Evolutionary conservation across 1,140 invertebrate species (phyloP).

Genomic region (Cheumatopsyche charites): DNA sequence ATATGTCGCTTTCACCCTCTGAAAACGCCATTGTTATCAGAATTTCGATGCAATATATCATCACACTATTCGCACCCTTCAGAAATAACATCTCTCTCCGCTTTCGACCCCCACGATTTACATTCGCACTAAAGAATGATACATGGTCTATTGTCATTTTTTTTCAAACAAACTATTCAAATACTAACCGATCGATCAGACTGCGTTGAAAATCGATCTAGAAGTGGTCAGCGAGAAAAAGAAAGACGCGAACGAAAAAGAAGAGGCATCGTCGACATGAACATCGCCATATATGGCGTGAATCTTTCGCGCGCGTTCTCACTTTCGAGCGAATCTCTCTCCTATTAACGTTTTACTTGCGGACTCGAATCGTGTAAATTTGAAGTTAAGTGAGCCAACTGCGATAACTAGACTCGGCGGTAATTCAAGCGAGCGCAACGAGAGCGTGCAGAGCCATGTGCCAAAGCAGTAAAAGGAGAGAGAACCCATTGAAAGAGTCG

Average conservation of each 20-base stretch:
- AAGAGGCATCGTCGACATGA: not conserved
- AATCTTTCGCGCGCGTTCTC: constrained; percentile 24
- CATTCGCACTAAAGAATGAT: too few species aligned
- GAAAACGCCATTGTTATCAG: too few species aligned
- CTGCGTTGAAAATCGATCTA: too few species aligned
- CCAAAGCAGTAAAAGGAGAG: not conserved
- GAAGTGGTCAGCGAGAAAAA: not conserved
- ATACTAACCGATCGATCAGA: too few species aligned
- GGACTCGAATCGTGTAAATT: not conserved
- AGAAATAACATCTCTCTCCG: too few species aligned
- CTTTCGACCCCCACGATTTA: too few species aligned
- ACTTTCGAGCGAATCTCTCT: not conserved
- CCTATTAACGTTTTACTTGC: not conserved
- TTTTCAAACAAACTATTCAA: too few species aligned
- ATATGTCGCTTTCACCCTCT: too few species aligned
- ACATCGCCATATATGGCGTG: constrained; percentile 22
- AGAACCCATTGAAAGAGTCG: too few species aligned
- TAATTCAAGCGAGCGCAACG: constrained; percentile 4
- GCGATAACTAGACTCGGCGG: not conserved
- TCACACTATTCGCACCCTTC: too few species aligned
- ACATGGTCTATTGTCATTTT: too few species aligned
- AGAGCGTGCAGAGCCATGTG: not conserved
- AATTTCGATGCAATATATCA: too few species aligned
- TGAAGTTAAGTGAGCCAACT: constrained; percentile 2
- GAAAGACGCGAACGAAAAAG: not conserved